Evolutionary conservation across 2,888 invertebrate genomes (phyloP).

Genomic region (Xanthia icteritia): DNA sequence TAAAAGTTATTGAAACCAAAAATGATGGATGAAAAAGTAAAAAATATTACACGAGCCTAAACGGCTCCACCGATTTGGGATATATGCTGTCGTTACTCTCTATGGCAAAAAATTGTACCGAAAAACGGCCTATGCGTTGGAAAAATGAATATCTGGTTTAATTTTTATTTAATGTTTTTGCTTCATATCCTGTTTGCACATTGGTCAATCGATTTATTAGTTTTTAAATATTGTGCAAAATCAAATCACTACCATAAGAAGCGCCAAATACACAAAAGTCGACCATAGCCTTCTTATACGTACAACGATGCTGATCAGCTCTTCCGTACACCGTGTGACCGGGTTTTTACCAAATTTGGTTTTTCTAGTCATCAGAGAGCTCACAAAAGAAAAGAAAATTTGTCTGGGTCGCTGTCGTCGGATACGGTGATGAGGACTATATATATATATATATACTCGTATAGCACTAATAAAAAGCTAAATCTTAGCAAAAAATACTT

Average conservation of each 20-base stretch:
- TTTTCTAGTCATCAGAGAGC: no score
- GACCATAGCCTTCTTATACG: no score
- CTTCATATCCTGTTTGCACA: not conserved
- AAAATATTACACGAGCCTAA: slow-evolving; percentile 42
- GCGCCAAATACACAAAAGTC: no score
- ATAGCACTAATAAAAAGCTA: slow-evolving; percentile 1
- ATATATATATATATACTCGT: no score
- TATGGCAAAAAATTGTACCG: slow-evolving; percentile 26
- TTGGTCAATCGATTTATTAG: not conserved
- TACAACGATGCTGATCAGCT: no score
- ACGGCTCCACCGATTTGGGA: slow-evolving; percentile 40
- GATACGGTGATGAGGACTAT: no score
- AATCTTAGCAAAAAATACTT: slow-evolving; percentile 30
- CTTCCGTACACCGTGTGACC: no score
- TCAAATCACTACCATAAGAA: not conserved
- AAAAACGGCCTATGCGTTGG: slow-evolving; percentile 20
- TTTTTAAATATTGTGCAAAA: not conserved
- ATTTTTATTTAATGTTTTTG: slow-evolving; percentile 20
- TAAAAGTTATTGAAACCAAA: slow-evolving; percentile 20
- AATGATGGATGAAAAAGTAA: slow-evolving; percentile 21
- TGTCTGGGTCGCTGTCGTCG: no score
- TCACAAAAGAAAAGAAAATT: no score
- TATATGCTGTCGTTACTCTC: slow-evolving; percentile 40
- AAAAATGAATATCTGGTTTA: slow-evolving; percentile 10
- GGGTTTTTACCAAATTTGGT: no score